Base-by-base conservation (phyloP, 1,140 invertebrate species). In the Nasonia longicornis region DNA sequence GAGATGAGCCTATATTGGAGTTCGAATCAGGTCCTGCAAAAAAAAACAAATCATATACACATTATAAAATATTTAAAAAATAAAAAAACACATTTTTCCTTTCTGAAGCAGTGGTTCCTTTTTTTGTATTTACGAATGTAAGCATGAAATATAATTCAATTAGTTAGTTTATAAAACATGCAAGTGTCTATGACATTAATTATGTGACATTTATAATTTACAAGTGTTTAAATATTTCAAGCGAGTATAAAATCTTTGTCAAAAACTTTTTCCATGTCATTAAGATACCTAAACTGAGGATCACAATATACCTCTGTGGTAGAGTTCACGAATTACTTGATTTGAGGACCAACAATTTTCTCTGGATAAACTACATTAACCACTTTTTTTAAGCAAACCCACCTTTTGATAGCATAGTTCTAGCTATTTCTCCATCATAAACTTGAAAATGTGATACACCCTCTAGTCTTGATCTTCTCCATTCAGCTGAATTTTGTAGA, bases 1-100 rank as follows among this genome's bases (percentile, higher is more conserved):
- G 93, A 0, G 94, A 94, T 2, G 94, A 94, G 14, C 95, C 95
- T 82, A 96, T 95, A 86, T 96, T 95, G 84, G 93, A 93, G 84
- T 92, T 93, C 2, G 95, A 94, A 88, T 94, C 93, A 29, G 93
- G 92, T 66, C 92, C 93, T 87, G 92, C 85, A 91, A 26, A 75
- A 26, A 75, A 26, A 69, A 58, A 48, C 31, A 35, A 35, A 66
- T 52, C 31, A 69, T 42, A 38, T 16, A 7, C 4, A 26, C 8
- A 72, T 67, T 42, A 29, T 38, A 63, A 71, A 31, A 29, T 35
- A 67, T 75, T 75, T 20, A 35, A 14, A 38, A 31, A 35, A 52
- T 63, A 7, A 31, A 7, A 31, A n/a, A 63, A 10, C 20, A 52
- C 1, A 45, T 20, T 1, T 52, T 10, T 48, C 45, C 14, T 48